phyloP scores from a whole-genome alignment of 2,797 vertebrate genomes.

The Ptychadena robeensis region DNA sequence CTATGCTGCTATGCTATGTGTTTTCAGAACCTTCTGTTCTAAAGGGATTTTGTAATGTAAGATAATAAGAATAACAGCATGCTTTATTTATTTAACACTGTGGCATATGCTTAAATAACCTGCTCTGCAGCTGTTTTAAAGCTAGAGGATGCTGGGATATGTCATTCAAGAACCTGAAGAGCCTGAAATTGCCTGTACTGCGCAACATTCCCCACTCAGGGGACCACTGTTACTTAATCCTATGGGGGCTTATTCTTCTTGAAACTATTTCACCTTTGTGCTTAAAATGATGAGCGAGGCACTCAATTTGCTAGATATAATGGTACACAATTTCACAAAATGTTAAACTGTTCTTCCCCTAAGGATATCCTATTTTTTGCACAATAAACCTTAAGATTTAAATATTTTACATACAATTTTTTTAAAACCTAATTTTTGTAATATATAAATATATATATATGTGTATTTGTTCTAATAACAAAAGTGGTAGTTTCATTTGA shows the following conservation, averaged over 20 bases:
- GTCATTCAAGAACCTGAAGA: neutral
- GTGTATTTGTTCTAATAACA: too few species aligned
- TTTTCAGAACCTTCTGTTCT: too few species aligned
- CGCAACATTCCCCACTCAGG: neutral
- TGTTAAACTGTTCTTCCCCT: too few species aligned
- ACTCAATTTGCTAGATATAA: neutral
- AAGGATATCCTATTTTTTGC: too few species aligned
- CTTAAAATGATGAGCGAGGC: neutral
- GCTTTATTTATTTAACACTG: neutral
- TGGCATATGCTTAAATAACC: neutral
- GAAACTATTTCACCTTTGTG: conserved; percentile 1
- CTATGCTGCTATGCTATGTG: too few species aligned
- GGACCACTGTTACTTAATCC: neutral
- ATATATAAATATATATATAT: too few species aligned
- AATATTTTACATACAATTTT: too few species aligned
- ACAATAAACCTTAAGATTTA: too few species aligned
- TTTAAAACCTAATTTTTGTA: too few species aligned
- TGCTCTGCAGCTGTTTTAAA: conserved; percentile 31
- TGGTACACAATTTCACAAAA: neutral
- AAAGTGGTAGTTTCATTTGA: too few species aligned
- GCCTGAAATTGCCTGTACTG: neutral
- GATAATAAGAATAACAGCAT: too few species aligned
- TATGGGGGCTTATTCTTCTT: neutral
- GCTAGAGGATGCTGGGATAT: conserved; percentile 22
- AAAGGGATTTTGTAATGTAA: too few species aligned